Evolutionary conservation across 2,113 vertebrate species (phyloP).

Genomic region (Sylvia atricapilla): DNA sequence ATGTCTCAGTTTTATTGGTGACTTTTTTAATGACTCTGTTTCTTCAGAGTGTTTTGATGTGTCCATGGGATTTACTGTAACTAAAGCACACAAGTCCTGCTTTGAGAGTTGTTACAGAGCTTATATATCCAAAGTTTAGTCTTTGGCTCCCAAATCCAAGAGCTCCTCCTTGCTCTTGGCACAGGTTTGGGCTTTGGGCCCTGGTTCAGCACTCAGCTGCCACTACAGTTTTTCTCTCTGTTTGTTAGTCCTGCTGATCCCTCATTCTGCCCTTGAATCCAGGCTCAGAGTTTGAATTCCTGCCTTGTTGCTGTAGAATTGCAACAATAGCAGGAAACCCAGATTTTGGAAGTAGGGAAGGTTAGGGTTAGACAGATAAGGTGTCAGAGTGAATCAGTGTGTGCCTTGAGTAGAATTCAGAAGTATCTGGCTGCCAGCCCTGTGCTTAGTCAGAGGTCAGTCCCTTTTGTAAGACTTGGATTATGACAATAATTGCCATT

Average conservation of each 20-base stretch:
- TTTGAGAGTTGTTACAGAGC: not conserved
- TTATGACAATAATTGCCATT: constrained; percentile 53
- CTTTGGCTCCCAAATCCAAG: not conserved
- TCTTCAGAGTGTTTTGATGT: not conserved
- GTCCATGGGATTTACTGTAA: not conserved
- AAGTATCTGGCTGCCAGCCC: constrained; percentile 29
- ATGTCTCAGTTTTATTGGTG: not conserved
- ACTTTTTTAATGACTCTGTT: not conserved
- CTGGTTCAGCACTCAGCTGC: not conserved
- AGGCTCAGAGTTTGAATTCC: not conserved
- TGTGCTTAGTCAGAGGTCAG: constrained; percentile 62
- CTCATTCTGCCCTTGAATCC: constrained; percentile 7
- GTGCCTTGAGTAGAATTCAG: constrained; percentile 10
- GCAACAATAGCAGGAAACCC: not conserved
- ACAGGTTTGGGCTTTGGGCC: not conserved
- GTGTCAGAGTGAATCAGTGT: not conserved
- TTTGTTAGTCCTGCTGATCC: not conserved
- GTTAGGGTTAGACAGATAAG: constrained; percentile 45
- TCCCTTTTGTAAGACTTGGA: constrained; percentile 30
- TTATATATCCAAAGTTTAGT: not conserved
- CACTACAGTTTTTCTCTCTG: not conserved
- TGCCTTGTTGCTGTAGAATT: not conserved
- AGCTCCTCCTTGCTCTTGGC: constrained; percentile 8
- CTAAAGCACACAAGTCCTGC: not conserved
- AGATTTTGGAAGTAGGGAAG: not conserved